Conservation (phyloP, 2,888 invertebrate species). For the Aelia acuminata region DNA sequence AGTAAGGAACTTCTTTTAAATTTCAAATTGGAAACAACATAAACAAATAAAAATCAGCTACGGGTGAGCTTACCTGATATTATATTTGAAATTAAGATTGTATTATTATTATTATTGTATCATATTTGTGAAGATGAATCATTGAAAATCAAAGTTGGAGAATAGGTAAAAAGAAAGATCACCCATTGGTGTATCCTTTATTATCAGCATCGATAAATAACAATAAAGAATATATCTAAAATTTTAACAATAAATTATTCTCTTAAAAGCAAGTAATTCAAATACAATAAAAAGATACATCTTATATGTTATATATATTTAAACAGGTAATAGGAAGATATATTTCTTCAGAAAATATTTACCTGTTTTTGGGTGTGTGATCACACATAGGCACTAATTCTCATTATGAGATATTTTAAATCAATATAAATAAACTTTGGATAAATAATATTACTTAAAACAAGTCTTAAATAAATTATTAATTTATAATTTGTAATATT, state of each 20-base stretch:
- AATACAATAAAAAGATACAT: constrained; percentile 22
- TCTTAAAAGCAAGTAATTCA: constrained; percentile 29
- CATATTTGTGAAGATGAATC: too few species aligned
- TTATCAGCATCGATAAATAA: constrained; percentile 39
- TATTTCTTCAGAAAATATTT: constrained; percentile 22
- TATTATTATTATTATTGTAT: too few species aligned
- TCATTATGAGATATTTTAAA: constrained; percentile 11
- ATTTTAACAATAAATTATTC: constrained; percentile 53
- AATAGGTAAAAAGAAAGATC: constrained; percentile 27
- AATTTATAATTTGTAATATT: constrained; percentile 39
- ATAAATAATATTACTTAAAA: constrained; percentile 29
- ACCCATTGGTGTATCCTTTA: constrained; percentile 35
- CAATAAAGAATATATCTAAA: constrained; percentile 55
- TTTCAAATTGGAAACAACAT: too few species aligned
- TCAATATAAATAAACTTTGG: constrained; percentile 18
- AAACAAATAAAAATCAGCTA: too few species aligned
- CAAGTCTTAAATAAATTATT: constrained; percentile 46
- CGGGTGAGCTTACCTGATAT: too few species aligned
- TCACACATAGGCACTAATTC: constrained; percentile 52
- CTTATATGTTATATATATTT: constrained; percentile 11
- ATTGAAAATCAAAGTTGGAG: not conserved
- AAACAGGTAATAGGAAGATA: constrained; percentile 47
- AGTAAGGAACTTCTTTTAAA: too few species aligned
- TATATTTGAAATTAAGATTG: too few species aligned
- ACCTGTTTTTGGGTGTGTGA: not conserved